phyloP scores from a whole-genome alignment of 2,797 vertebrate species.

The Urosaurus nigricauda region DNA sequence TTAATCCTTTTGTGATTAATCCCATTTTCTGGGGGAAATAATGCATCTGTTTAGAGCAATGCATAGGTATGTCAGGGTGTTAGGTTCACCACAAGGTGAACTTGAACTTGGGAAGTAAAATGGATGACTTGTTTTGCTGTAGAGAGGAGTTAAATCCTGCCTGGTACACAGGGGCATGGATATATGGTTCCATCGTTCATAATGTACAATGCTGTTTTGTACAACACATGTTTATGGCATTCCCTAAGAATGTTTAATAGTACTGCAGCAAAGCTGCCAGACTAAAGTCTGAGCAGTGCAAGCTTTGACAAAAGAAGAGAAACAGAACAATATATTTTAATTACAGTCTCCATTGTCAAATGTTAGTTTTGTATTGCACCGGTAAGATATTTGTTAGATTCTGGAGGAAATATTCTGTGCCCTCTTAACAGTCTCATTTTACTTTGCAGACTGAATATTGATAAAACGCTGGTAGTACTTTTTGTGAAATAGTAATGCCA shows the following conservation, averaged over 20 bases:
- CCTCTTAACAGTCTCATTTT: not conserved
- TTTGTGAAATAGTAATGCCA: not conserved
- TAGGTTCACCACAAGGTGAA: not conserved
- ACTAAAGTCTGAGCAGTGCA: conserved; percentile 59
- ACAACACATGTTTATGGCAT: conserved; percentile 9
- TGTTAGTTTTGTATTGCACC: not conserved
- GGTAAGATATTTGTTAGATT: not conserved
- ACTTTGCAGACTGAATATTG: not conserved
- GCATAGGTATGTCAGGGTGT: not conserved
- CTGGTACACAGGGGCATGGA: not conserved
- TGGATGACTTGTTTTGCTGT: not conserved
- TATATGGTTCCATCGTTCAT: not conserved
- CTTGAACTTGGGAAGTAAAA: conserved; percentile 6
- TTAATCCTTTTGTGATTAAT: not conserved
- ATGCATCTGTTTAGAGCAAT: not conserved
- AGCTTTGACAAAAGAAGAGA: conserved; percentile 55
- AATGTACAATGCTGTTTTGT: not conserved
- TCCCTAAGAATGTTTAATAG: conserved; percentile 55
- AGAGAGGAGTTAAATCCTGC: not conserved
- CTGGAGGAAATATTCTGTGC: not conserved
- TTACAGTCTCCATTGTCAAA: conserved; percentile 41
- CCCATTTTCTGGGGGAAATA: not conserved
- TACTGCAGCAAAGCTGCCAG: conserved; percentile 57
- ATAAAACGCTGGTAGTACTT: not conserved
- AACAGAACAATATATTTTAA: conserved; percentile 57